Evolutionary conservation across 2,888 invertebrate genomes (phyloP), one percentile per base, ranked within the genome.

Genomic region (Cephonodes hylas): DNA sequence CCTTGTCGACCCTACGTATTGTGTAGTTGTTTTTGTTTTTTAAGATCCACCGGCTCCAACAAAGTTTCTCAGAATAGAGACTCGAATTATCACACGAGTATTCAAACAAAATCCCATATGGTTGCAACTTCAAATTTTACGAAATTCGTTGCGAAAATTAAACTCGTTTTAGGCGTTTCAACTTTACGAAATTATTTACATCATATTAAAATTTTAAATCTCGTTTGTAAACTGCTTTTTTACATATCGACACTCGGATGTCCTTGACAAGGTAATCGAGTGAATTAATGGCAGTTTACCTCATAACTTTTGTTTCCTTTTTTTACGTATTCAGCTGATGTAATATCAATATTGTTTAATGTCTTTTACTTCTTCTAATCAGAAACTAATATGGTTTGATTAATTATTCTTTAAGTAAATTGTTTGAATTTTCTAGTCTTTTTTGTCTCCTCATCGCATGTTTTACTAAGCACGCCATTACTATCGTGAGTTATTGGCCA

Each of bases 1-100:
- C 79, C 76, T 74, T 68, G 75, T 70, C 69, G 73, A 76, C 77
- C 79, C 80, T 84, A 78, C 72, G 76, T 73, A 74, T 79, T 77
- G 78, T 82, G 68, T 67, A 73, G 74, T 77, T 67, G 66, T 72
- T 77, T 76, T 79, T 76, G 75, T 81, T 83, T 81, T 81, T 76
- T 70, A 66, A 75, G 75, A 73, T 71, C 71, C 78, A 79, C 79
- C 71, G 70, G 71, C 74, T 42, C 38, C 57, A 25, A 25, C 48
- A 31, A 48, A 7, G 27, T 48, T 27, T 15, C 3, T 46, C 25
- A 27, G 18, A 31, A 31, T 53, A 31, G 15, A 53, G 53, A 23
- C 3, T 22, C 4, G 13, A 22, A 45, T 22, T 42, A 45, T 48
- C 25, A 15, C 31, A 53, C 15, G 27, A 53, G 27, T 18, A 53